These are phyloP conservation scores for Ganaspis brasiliensis DNA, from an alignment of 2,888 invertebrate species.

Conservation along the genomic window DNA sequence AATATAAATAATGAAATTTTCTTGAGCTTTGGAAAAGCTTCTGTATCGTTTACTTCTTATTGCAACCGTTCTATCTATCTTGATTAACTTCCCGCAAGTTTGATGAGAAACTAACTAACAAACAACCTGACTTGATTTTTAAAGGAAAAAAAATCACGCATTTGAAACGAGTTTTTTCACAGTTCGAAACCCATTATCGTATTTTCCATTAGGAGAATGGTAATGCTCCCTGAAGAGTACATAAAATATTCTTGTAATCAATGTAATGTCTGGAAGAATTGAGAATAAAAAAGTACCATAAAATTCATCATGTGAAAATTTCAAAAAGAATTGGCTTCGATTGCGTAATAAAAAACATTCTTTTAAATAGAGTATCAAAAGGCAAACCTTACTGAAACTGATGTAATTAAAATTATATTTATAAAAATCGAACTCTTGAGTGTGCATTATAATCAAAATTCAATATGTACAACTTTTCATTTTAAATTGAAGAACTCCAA, in stretches of 20 bases:
- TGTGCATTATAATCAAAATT: too few relatives aligned
- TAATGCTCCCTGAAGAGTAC: not conserved
- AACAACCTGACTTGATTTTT: not conserved
- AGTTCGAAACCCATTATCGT: constrained; percentile 1
- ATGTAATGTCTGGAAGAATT: too few relatives aligned
- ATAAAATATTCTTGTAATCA: not conserved
- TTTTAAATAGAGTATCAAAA: too few relatives aligned
- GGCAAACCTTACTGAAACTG: too few relatives aligned
- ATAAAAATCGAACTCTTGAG: too few relatives aligned
- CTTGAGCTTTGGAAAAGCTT: not conserved
- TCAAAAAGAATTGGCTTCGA: too few relatives aligned
- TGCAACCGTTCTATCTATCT: not conserved
- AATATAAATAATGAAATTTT: not conserved
- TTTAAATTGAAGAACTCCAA: too few relatives aligned
- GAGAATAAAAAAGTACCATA: too few relatives aligned
- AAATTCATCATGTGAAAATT: too few relatives aligned
- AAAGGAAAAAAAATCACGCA: not conserved
- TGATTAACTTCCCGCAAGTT: constrained; percentile 7
- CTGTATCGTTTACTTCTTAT: not conserved
- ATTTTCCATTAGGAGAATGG: not conserved
- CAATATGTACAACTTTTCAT: too few relatives aligned
- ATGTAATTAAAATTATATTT: too few relatives aligned
- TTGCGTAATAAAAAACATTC: too few relatives aligned
- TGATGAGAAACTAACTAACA: not conserved
- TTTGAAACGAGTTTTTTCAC: not conserved